Conservation (phyloP, 1,140 invertebrate genomes). For the Sycophila sp. region DNA sequence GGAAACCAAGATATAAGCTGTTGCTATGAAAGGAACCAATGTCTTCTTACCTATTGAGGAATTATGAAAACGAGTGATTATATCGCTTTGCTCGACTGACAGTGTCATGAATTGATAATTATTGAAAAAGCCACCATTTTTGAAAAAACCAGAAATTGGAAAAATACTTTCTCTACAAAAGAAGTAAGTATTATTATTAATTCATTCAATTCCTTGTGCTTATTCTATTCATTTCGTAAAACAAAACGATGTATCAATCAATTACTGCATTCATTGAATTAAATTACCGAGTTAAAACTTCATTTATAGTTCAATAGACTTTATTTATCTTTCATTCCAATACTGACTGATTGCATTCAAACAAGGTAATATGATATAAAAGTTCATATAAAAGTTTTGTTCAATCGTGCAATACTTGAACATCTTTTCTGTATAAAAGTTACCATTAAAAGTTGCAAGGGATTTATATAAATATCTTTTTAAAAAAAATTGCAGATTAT, state of each 20-base stretch:
- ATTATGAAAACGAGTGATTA: not conserved
- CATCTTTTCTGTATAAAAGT: no score
- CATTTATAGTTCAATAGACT: no score
- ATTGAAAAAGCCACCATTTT: no score
- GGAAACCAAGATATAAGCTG: not conserved
- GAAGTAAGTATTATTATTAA: not conserved
- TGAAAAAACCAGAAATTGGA: not conserved
- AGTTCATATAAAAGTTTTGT: no score
- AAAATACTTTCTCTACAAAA: not conserved
- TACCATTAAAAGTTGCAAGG: no score
- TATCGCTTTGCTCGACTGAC: not conserved
- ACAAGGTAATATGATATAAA: no score
- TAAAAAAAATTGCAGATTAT: not conserved
- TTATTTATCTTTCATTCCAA: no score
- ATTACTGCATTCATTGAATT: not conserved
- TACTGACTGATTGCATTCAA: no score
- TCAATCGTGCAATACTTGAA: no score
- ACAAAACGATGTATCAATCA: not conserved
- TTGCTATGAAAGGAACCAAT: not conserved
- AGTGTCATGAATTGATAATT: constrained; percentile 4
- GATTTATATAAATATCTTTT: not conserved
- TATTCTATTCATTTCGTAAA: not conserved
- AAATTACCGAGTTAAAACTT: not conserved
- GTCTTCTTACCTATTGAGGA: not conserved
- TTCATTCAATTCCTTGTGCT: not conserved